Base-by-base conservation (phyloP, 2,113 vertebrate species). In the Limnothrissa miodon region DNA sequence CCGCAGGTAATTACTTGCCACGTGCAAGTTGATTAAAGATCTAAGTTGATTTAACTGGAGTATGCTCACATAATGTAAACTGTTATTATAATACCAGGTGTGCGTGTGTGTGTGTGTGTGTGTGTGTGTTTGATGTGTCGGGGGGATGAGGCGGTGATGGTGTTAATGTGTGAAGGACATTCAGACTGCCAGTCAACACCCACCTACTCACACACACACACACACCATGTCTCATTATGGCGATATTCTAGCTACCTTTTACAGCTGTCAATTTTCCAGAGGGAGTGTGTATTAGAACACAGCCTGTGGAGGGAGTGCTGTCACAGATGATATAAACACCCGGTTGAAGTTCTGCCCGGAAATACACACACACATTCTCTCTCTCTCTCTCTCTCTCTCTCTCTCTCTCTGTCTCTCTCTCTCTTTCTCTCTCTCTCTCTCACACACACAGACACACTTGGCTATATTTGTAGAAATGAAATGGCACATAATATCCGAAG, bases 211-310 rank as follows among this genome's bases (percentile, higher is more conserved):
- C 81, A 78, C 51, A 21, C 78, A 42, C 78, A 79, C 36, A 36
- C 59, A 13, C 5, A 78, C 84, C 86, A 80, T 13, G 11, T 83
- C 81, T 91, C 92, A 90, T 91, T 89, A 92, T 79, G 80, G 21
- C 87, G 91, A 93, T 84, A 70, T 92, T 87, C 88, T 79, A 88
- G 83, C 87, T 86, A 85, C 85, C 87, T 89, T 89, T 92, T 90
- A 25, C 80, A 93, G 87, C 56, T 92, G 88, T 87, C 82, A 86
- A 84, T 89, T 92, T 87, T 88, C 89, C 84, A 84, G 85, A 90
- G 88, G 82, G 85, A 87, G 44, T 39, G 88, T 86, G 83, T 86
- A 53, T 80, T 62, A 85, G 56, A 88, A 87, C 85, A 86, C 85
- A 25, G 89, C 90, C 83, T 88, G 79, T 46, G 87, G 85, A 78